Percentiles rank a stretch among this genome's conserved stretches.
phyloP scores from a whole-genome alignment of 2,797 vertebrate species.

The Selene dorsalis region DNA sequence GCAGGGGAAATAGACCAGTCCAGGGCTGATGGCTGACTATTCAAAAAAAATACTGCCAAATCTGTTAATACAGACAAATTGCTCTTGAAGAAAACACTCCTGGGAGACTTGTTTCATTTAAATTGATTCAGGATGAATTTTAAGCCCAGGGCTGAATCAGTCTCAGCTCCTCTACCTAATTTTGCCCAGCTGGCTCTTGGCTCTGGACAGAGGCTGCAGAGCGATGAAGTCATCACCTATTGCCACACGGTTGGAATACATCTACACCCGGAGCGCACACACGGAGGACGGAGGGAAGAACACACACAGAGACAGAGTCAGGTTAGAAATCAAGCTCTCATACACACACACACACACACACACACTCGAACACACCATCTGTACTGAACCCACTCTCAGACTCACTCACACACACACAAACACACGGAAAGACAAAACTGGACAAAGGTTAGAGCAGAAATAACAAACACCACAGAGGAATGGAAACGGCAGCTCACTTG shows the following conservation, averaged over 20 bases:
- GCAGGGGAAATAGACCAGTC: not conserved
- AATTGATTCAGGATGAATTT: slow-evolving; percentile 23
- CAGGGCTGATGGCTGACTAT: not conserved
- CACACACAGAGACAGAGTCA: slow-evolving; percentile 57
- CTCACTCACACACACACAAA: slow-evolving; percentile 17
- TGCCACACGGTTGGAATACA: slow-evolving; percentile 96
- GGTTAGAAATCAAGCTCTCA: slow-evolving; percentile 56
- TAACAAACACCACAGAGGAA: slow-evolving; percentile 46
- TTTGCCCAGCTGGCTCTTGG: slow-evolving; percentile 99
- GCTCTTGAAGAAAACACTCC: slow-evolving; percentile 62
- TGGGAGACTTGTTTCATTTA: slow-evolving; percentile 15
- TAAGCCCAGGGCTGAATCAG: slow-evolving; percentile 50
- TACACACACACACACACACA: not conserved
- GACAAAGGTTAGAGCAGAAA: slow-evolving; percentile 62
- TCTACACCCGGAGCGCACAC: slow-evolving; percentile 87
- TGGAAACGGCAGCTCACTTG: slow-evolving; percentile 22
- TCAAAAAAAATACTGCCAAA: slow-evolving; percentile 14
- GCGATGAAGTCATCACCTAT: slow-evolving; percentile 99
- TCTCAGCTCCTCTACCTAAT: slow-evolving; percentile 96
- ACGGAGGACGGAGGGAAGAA: slow-evolving; percentile 73
- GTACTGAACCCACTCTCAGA: slow-evolving; percentile 1
- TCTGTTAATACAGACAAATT: slow-evolving; percentile 39
- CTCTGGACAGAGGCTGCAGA: slow-evolving; percentile 98
- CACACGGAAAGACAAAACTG: slow-evolving; percentile 33
- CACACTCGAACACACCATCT: not conserved